These are phyloP conservation scores for Reinhardtius hippoglossoides DNA, from an alignment of 2,113 vertebrate genomes.

Conservation along the genomic window DNA sequence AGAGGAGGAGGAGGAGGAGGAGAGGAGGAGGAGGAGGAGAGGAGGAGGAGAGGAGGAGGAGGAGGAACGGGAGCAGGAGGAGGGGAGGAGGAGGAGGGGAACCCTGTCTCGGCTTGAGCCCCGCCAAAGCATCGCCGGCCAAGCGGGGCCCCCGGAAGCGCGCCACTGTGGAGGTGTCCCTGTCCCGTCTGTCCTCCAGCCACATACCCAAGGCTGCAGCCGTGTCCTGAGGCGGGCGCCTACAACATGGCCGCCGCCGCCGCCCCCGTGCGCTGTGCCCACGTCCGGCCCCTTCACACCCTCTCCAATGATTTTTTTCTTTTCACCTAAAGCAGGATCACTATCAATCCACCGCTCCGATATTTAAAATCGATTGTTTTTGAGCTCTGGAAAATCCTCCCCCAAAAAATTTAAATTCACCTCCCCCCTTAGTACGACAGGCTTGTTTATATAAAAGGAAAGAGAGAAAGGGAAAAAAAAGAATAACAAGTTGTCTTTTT, in stretches of 20 bases:
- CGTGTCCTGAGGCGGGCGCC: constrained; percentile 85
- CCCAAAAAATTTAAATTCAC: constrained; percentile 39
- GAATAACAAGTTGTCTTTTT: constrained; percentile 95
- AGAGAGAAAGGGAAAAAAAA: constrained; percentile 38
- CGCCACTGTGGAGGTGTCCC: constrained; percentile 91
- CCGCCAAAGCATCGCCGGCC: constrained; percentile 87
- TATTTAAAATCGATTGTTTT: constrained; percentile 47
- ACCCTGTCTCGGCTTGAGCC: constrained; percentile 85
- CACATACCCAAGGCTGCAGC: constrained; percentile 87
- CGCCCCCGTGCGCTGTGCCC: constrained; percentile 13
- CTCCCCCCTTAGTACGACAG: constrained; percentile 90
- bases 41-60: constrained; percentile 57
- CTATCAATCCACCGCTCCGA: constrained; percentile 39
- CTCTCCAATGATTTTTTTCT: neutral
- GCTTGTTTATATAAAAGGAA: constrained; percentile 76
- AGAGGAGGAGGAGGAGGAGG: constrained; percentile 26
- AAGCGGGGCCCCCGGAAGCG: constrained; percentile 96
- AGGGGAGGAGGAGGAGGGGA: constrained; percentile 59
- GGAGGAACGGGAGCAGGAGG: neutral
- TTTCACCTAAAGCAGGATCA: constrained; percentile 47
- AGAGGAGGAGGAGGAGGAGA: constrained; percentile 14
- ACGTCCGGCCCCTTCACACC: constrained; percentile 5
- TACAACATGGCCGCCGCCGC: constrained; percentile 5
- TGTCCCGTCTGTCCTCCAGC: constrained; percentile 90
- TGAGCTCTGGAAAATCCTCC: constrained; percentile 47